Conservation (phyloP, 2,888 invertebrate species). For the Endomychus coccineus region DNA sequence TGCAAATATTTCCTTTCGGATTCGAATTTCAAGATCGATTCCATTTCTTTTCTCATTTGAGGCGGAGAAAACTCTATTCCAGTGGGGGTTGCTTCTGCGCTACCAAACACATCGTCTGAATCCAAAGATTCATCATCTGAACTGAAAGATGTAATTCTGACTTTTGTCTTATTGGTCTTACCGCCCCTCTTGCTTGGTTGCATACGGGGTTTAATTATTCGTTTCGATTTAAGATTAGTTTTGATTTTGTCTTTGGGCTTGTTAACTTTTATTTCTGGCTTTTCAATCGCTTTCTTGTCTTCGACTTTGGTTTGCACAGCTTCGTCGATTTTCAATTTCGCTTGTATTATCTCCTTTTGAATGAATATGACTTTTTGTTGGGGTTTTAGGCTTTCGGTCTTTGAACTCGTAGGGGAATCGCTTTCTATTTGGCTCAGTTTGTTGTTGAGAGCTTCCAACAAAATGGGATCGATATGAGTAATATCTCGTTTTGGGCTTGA, state of each 20-base stretch:
- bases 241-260: slow-evolving; percentile 48
- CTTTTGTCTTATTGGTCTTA: slow-evolving; percentile 58
- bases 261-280: slow-evolving; percentile 41
- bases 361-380: slow-evolving; percentile 29
- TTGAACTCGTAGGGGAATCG: slow-evolving; percentile 67
- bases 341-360: slow-evolving; percentile 27
- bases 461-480: slow-evolving; percentile 60
- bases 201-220: slow-evolving; percentile 55
- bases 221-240: slow-evolving; percentile 56
- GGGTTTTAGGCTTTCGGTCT: slow-evolving; percentile 57
- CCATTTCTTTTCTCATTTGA: slow-evolving; percentile 67
- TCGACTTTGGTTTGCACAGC: slow-evolving; percentile 38
- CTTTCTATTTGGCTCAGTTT: slow-evolving; percentile 71
- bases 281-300: slow-evolving; percentile 43
- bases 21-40: slow-evolving; percentile 64
- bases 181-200: slow-evolving; percentile 55
- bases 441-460: slow-evolving; percentile 60
- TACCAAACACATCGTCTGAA: slow-evolving; percentile 70
- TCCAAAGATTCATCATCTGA: slow-evolving; percentile 71
- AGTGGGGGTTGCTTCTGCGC: slow-evolving; percentile 65
- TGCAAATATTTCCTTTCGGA: slow-evolving; percentile 58
- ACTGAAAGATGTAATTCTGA: slow-evolving; percentile 67
- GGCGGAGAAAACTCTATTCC: slow-evolving; percentile 68
- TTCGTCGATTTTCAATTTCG: slow-evolving; percentile 24
- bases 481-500: slow-evolving; percentile 67